A percentile compares a stretch with the other conserved stretches of the same genome.
Conservation (phyloP, 2,888 invertebrate species). For the Cheilosia scutellata region DNA sequence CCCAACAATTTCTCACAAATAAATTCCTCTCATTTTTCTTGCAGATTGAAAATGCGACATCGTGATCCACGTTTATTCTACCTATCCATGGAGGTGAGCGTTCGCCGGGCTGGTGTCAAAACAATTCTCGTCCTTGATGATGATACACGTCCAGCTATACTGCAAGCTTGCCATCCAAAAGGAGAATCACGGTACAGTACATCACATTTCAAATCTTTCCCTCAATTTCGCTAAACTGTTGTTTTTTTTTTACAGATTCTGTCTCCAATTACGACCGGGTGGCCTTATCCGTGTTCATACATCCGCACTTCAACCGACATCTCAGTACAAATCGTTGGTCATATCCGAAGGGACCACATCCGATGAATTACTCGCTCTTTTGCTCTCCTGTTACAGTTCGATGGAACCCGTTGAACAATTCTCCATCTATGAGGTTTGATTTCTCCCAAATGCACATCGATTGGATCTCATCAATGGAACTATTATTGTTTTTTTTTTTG, state of each 20-base stretch:
- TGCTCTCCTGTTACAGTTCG: slow-evolving; percentile 94
- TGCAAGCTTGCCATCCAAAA: slow-evolving; percentile 97
- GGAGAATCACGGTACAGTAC: slow-evolving; percentile 92
- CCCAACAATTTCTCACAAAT: too few relatives aligned
- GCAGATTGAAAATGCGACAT: slow-evolving; percentile 91
- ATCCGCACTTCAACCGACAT: slow-evolving; percentile 94
- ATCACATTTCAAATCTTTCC: background rate
- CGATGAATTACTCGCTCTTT: slow-evolving; percentile 92
- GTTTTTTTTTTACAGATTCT: slow-evolving; percentile 86
- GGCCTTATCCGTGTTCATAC: slow-evolving; percentile 97
- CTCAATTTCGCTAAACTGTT: background rate
- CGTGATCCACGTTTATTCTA: slow-evolving; percentile 96
- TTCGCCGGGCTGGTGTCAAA: slow-evolving; percentile 92
- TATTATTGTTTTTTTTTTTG: slow-evolving; percentile 72
- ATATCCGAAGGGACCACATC: slow-evolving; percentile 95
- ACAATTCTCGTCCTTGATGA: slow-evolving; percentile 94
- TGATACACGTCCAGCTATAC: slow-evolving; percentile 94
- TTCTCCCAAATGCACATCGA: background rate
- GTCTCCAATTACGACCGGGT: slow-evolving; percentile 93
- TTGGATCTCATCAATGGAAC: slow-evolving; percentile 6
- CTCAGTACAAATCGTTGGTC: slow-evolving; percentile 95
- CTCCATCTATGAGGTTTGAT: slow-evolving; percentile 92
- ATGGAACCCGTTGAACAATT: slow-evolving; percentile 93
- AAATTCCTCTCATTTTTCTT: background rate
- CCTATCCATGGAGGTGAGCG: slow-evolving; percentile 96